A percentile compares a stretch with the other conserved stretches of the same genome.
Conservation (phyloP, 2,113 vertebrate genomes). For the Lutjanus erythropterus region DNA sequence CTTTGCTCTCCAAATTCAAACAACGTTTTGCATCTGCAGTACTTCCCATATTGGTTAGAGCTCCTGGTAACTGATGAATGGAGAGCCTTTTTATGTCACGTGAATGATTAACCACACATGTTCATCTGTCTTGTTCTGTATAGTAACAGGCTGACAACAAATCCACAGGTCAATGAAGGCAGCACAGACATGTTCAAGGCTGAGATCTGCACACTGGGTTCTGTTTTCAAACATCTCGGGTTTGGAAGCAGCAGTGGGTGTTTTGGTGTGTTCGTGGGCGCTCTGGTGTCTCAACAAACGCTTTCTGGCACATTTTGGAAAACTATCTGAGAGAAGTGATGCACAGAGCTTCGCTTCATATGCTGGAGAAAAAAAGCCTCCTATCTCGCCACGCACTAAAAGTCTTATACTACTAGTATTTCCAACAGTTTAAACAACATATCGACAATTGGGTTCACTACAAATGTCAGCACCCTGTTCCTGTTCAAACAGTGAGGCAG, state of each 20-base stretch:
- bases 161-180: conserved; percentile 11
- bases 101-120: conserved; percentile 29
- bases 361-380: not conserved
- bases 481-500: conserved; percentile 13
- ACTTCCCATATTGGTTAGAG: not conserved
- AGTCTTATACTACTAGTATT: not conserved
- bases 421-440: conserved; percentile 20
- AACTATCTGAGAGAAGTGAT: not conserved
- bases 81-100: not conserved
- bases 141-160: not conserved
- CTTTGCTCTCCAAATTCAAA: conserved; percentile 43
- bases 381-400: not conserved
- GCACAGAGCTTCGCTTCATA: not conserved
- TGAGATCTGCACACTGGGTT: not conserved
- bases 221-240: not conserved
- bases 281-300: conserved; percentile 3
- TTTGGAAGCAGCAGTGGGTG: not conserved
- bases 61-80: conserved; percentile 15
- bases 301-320: not conserved
- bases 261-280: conserved; percentile 3
- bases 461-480: conserved; percentile 29
- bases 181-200: not conserved
- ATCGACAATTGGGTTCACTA: not conserved
- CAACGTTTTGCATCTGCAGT: conserved; percentile 30
- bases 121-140: not conserved